A percentile compares a stretch with the other conserved stretches of the same genome.
phyloP scores from a whole-genome alignment of 64 coral and sea anemone species.

The Orbicella faveolata region DNA sequence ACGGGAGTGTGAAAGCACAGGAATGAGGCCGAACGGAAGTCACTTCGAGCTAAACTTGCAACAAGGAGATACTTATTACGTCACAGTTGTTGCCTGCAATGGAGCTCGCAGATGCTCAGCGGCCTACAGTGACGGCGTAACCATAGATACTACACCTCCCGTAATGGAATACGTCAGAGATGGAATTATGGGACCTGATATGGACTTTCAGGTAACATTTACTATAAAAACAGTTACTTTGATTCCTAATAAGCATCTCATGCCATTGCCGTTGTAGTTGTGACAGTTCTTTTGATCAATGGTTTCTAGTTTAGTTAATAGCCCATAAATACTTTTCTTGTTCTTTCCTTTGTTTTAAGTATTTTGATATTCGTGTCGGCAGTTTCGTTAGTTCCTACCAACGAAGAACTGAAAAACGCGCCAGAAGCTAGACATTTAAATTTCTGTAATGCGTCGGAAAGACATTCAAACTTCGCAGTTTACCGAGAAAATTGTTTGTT shows the following conservation, averaged over 20 bases:
- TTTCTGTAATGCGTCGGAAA: too few relatives aligned
- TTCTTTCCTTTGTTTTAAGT: too few relatives aligned
- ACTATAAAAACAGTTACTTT: neutral
- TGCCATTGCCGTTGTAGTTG: too few relatives aligned
- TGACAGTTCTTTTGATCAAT: too few relatives aligned
- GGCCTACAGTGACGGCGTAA: constrained; percentile 71
- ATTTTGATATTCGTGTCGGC: too few relatives aligned
- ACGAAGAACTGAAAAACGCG: too few relatives aligned
- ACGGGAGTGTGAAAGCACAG: constrained; percentile 71
- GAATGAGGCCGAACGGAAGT: constrained; percentile 70
- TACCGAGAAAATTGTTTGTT: too few relatives aligned
- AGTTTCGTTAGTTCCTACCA: too few relatives aligned
- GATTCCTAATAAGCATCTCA: neutral
- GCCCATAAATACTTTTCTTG: too few relatives aligned
- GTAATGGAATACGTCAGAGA: constrained; percentile 91
- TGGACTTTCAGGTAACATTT: constrained; percentile 83
- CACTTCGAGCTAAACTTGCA: constrained; percentile 61
- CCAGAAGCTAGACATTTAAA: too few relatives aligned
- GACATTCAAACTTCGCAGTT: too few relatives aligned
- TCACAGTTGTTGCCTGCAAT: constrained; percentile 90
- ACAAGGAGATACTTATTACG: constrained; percentile 73
- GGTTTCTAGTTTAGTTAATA: too few relatives aligned
- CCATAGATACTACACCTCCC: constrained; percentile 87
- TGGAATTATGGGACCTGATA: constrained; percentile 94
- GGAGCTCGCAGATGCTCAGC: constrained; percentile 93